phyloP scores from a whole-genome alignment of 2,888 invertebrate species.

The Gymnoscelis rufifasciata region DNA sequence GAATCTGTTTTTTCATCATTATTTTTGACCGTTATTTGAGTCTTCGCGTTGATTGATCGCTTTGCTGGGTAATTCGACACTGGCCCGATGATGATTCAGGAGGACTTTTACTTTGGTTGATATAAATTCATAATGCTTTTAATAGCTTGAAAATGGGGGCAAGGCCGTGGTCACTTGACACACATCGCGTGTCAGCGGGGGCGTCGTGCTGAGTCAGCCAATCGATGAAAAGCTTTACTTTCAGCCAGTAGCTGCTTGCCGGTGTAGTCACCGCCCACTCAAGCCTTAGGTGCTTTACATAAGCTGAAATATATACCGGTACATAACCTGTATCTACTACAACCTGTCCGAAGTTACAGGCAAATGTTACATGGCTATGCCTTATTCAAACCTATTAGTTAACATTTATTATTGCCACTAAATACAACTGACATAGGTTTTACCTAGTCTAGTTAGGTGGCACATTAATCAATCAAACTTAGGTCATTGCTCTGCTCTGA shows the following conservation, averaged over 20 bases:
- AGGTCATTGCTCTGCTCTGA: too few relatives aligned
- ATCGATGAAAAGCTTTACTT: slow-evolving; percentile 62
- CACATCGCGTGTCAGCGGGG: slow-evolving; percentile 60
- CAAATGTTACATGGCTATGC: too few relatives aligned
- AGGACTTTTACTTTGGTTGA: slow-evolving; percentile 53
- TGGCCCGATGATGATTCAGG: slow-evolving; percentile 41
- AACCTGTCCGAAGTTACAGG: too few relatives aligned
- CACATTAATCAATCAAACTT: too few relatives aligned
- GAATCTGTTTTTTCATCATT: slow-evolving; percentile 1
- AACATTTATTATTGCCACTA: too few relatives aligned
- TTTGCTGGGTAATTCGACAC: slow-evolving; percentile 17
- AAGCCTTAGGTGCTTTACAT: slow-evolving; percentile 27
- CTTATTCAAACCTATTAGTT: too few relatives aligned
- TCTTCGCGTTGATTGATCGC: slow-evolving; percentile 29
- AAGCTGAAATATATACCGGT: background rate
- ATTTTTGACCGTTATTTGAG: slow-evolving; percentile 7
- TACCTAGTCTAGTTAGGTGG: too few relatives aligned
- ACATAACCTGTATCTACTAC: too few relatives aligned
- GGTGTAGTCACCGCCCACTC: slow-evolving; percentile 57
- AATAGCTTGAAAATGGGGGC: slow-evolving; percentile 71
- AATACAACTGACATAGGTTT: too few relatives aligned
- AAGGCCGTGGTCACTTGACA: slow-evolving; percentile 74
- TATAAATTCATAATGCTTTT: slow-evolving; percentile 74
- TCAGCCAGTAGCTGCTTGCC: slow-evolving; percentile 43
- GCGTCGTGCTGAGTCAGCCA: slow-evolving; percentile 69